Evolutionary conservation across 37 sponge, comb jelly and placozoan genomes (phyloP).

Genomic region (Geodia barretti): DNA sequence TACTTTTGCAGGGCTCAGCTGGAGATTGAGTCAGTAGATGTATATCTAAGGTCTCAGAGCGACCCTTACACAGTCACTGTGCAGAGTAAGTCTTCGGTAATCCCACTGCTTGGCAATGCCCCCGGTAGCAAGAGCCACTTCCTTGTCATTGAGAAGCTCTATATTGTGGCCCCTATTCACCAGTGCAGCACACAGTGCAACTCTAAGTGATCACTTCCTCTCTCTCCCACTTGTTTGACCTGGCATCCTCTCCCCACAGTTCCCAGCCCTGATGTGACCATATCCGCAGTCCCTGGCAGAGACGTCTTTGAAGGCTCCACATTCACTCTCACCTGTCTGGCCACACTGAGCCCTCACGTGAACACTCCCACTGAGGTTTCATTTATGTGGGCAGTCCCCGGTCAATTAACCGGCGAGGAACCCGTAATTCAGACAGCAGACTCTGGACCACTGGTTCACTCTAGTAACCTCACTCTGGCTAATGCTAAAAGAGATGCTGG

Average conservation of each 20-base stretch:
- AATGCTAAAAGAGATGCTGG: background rate
- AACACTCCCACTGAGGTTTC: background rate
- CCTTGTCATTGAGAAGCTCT: no score
- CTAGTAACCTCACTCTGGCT: background rate
- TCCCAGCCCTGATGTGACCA: background rate
- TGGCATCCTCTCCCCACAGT: no score
- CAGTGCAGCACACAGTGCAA: no score
- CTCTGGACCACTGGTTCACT: background rate
- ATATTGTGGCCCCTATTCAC: no score
- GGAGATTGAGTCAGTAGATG: background rate
- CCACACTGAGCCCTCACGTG: background rate
- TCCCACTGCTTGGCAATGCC: no score
- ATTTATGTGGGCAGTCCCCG: background rate
- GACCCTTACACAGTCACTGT: background rate
- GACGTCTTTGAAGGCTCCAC: background rate
- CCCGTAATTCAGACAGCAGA: no score
- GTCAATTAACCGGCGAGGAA: background rate
- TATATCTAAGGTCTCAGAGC: background rate
- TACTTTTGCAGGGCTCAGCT: background rate
- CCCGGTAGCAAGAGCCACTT: no score
- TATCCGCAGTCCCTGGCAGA: background rate
- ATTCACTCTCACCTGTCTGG: background rate
- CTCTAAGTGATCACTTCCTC: no score
- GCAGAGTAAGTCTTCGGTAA: background rate
- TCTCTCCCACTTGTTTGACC: no score